Base-by-base conservation (phyloP, 35 echinoderm and acorn worm species). In the Holothuria glaberrima region DNA sequence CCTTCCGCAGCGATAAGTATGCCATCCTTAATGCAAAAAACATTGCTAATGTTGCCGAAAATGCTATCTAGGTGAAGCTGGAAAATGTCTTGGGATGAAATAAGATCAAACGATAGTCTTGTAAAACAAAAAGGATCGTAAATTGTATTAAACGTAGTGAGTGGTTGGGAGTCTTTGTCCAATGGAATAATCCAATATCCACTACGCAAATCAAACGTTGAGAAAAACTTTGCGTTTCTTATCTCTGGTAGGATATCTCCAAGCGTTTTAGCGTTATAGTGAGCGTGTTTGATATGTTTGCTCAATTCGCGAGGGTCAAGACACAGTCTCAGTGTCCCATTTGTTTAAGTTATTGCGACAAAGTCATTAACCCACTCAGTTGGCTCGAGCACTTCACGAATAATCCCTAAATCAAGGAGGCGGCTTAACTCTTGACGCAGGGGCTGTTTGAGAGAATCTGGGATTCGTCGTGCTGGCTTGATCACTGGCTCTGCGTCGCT, bases 211-310 rank as follows among this genome's bases (percentile, higher is more conserved):
- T n/a, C n/a, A n/a, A n/a, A n/a, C n/a, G n/a, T n/a, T n/a, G n/a
- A n/a, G n/a, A n/a, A n/a, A n/a, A 67, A 41, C 45, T 68, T 91
- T 2, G 19, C 22, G 24, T 64, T 81, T 25, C 75, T 48, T 30
- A 83, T 19, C 63, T 91, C 75, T 50, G 75, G 61, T 30, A 91
- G 24, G 28, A 91, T 70, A 71, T 90, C 89, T 9, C 81, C 54
- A 12, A 90, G 71, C 16, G 89, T 90, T 82, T 90, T 90, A 2
- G 73, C 89, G 25, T 90, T 81, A 67, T 80, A 90, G 60, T 90
- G 89, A 4, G 89, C 73, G 17, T 73, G 30, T 78, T 90, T 90
- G 30, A 90, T 63, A 52, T 58, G 30, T 82, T 64, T 89, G 69
- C 77, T 78, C 28, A 89, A 28, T 26, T 90, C 89, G 4, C 73